These are phyloP conservation scores for Drosophila yakuba DNA, from an alignment of 1,140 invertebrate genomes.

Conservation along the genomic window DNA sequence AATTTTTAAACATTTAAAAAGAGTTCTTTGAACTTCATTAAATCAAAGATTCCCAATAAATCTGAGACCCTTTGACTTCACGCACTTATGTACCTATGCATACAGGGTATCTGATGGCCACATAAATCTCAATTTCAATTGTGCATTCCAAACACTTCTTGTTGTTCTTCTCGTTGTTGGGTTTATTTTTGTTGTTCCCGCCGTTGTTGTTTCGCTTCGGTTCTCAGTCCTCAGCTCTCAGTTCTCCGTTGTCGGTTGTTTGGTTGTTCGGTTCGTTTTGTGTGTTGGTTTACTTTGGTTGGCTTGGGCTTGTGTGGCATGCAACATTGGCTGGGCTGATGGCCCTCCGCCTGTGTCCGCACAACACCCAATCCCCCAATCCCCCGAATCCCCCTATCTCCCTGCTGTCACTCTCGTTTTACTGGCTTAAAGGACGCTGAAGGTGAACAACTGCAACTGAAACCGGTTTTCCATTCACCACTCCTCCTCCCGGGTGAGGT, in stretches of 20 bases:
- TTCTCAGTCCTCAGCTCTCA: constrained; percentile 31
- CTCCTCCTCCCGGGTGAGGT: constrained; percentile 1
- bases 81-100: background rate
- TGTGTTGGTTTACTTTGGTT: constrained; percentile 18
- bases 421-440: constrained; percentile 78
- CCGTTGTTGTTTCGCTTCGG: constrained; percentile 31
- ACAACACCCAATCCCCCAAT: background rate
- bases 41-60: background rate
- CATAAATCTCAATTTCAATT: constrained; percentile 46
- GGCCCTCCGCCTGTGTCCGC: constrained; percentile 21
- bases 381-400: background rate
- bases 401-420: constrained; percentile 13
- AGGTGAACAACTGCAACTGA: constrained; percentile 73
- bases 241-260: constrained; percentile 47
- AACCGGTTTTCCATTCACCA: constrained; percentile 48
- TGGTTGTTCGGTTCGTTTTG: constrained; percentile 54
- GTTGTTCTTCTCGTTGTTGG: constrained; percentile 26
- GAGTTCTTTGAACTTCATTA: background rate
- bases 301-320: constrained; percentile 49
- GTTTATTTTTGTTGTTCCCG: constrained; percentile 33
- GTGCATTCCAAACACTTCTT: constrained; percentile 50
- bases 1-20: background rate
- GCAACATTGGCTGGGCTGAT: constrained; percentile 45
- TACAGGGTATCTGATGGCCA: constrained; percentile 29
- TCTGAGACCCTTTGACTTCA: too few species aligned